phyloP scores from a whole-genome alignment of 2,113 vertebrate species.

The Bombycilla garrulus region DNA sequence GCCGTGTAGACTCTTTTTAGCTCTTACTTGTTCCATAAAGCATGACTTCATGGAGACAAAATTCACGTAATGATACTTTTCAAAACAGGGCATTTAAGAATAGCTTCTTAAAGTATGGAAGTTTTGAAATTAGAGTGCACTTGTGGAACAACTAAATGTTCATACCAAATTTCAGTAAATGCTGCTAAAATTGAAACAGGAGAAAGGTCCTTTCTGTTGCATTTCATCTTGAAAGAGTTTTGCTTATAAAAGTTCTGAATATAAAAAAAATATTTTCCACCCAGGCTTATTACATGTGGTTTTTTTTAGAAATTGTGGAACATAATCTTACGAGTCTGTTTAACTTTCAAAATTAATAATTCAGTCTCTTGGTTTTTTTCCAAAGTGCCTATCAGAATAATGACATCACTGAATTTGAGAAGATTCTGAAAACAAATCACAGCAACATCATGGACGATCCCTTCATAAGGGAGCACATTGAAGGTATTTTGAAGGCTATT shows the following conservation, averaged over 20 bases:
- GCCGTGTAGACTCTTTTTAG: background rate
- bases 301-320: background rate
- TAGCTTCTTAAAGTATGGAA: background rate
- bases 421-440: conserved; percentile 99
- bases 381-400: conserved; percentile 99
- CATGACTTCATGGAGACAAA: background rate
- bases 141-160: background rate
- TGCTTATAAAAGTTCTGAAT: background rate
- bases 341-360: background rate
- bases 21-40: background rate
- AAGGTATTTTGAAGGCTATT: conserved; percentile 78
- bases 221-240: background rate
- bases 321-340: background rate
- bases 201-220: background rate
- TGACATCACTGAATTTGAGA: conserved; percentile 99
- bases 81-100: background rate
- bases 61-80: background rate
- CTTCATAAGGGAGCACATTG: conserved; percentile 98
- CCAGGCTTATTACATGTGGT: background rate
- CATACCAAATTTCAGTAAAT: background rate
- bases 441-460: conserved; percentile 99
- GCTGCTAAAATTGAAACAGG: background rate
- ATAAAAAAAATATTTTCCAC: background rate
- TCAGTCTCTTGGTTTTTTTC: background rate
- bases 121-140: background rate